These are phyloP conservation scores for Spilarctia lutea DNA, from an alignment of 2,888 invertebrate genomes.

Conservation along the genomic window DNA sequence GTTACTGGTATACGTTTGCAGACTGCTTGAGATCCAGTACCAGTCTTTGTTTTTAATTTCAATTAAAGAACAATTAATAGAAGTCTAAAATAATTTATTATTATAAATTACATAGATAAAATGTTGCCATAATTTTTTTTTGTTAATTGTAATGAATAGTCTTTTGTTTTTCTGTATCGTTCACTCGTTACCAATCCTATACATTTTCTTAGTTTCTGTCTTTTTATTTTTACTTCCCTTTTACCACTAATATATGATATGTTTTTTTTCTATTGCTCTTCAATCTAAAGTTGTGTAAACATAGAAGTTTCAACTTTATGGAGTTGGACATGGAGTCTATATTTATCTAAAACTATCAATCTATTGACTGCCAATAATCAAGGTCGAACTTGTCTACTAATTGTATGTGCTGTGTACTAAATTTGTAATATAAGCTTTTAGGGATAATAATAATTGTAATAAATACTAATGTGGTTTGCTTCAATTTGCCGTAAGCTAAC, in stretches of 20 bases:
- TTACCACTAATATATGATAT: constrained; percentile 7
- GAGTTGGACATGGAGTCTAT: neutral
- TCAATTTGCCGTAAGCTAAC: neutral
- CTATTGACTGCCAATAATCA: constrained; percentile 30
- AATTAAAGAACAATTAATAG: too few relatives aligned
- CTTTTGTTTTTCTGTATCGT: neutral
- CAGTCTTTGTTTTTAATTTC: too few relatives aligned
- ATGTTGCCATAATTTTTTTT: neutral
- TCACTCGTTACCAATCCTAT: neutral
- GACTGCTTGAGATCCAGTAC: too few relatives aligned
- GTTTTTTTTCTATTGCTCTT: neutral
- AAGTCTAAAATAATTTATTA: too few relatives aligned
- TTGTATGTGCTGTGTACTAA: constrained; percentile 34
- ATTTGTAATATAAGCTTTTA: constrained; percentile 34
- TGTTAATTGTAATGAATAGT: neutral
- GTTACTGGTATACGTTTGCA: too few relatives aligned
- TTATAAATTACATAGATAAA: too few relatives aligned
- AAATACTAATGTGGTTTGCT: neutral
- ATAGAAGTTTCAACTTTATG: constrained; percentile 2
- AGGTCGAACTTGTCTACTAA: constrained; percentile 30
- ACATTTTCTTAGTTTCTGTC: neutral
- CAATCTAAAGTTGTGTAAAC: neutral
- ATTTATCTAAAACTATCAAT: neutral
- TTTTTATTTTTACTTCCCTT: constrained; percentile 5
- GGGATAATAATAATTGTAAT: constrained; percentile 41